Conservation (phyloP, 2,888 invertebrate genomes). For the Nemoura dubitans region DNA sequence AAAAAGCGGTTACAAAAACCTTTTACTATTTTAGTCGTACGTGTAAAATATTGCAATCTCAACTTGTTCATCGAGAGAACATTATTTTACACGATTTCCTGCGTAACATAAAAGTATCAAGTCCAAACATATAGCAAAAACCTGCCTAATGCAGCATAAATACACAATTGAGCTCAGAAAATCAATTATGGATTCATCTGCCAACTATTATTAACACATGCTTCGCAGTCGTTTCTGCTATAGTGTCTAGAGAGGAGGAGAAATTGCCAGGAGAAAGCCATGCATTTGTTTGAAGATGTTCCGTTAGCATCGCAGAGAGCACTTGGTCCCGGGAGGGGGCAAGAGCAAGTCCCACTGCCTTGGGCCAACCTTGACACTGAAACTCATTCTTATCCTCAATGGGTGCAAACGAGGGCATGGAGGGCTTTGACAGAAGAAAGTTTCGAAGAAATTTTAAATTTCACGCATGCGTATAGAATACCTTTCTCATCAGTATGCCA, state of each 20-base stretch:
- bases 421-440: constrained; percentile 3
- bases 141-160: no score
- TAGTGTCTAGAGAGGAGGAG: not conserved
- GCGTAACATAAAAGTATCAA: no score
- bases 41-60: no score
- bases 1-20: no score
- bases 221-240: not conserved
- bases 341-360: not conserved
- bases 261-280: not conserved
- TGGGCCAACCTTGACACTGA: not conserved
- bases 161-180: not conserved
- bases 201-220: not conserved
- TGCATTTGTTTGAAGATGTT: not conserved
- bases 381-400: not conserved
- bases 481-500: not conserved
- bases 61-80: no score
- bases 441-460: not conserved
- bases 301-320: not conserved
- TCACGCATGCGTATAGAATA: not conserved
- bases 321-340: no score
- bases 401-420: not conserved
- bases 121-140: no score
- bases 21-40: no score
- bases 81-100: no score
- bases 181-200: not conserved